Conservation (phyloP, 1,140 invertebrate genomes). For the Drosophila kikkawai region DNA sequence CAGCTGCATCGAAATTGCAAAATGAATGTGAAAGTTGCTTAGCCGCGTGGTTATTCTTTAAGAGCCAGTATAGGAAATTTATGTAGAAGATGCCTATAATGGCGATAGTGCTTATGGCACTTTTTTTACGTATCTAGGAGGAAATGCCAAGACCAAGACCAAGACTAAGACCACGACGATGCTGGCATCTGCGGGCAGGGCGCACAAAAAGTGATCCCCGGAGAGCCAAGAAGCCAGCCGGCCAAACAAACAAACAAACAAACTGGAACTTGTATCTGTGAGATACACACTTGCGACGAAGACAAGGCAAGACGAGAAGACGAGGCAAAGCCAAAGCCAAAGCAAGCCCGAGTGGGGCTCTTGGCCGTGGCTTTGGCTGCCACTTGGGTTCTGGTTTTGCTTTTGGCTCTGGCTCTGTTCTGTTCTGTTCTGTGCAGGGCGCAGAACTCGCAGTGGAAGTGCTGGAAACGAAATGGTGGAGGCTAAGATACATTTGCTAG, state of each 20-base stretch:
- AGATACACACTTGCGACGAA: conserved; percentile 65
- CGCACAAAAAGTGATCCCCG: conserved; percentile 56
- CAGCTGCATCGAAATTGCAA: conserved; percentile 61
- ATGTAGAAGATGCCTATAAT: conserved; percentile 20
- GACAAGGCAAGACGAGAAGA: conserved; percentile 46
- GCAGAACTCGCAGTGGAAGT: conserved; percentile 54
- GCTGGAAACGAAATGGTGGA: conserved; percentile 57
- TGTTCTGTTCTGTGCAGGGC: conserved; percentile 39
- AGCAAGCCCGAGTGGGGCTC: conserved; percentile 38
- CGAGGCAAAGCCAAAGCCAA: conserved; percentile 18
- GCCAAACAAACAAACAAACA: conserved; percentile 73
- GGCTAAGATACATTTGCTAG: conserved; percentile 67
- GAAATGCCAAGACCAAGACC: conserved; percentile 51
- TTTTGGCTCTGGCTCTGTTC: conserved; percentile 32
- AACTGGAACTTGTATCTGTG: conserved; percentile 74
- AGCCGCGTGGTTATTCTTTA: conserved; percentile 45
- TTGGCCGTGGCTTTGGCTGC: conserved; percentile 49
- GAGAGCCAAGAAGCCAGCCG: conserved; percentile 55
- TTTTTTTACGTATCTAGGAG: conserved; percentile 29
- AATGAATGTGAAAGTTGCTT: conserved; percentile 79
- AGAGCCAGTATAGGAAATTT: conserved; percentile 18
- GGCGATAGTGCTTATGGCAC: conserved; percentile 24
- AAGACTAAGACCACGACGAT: conserved; percentile 29
- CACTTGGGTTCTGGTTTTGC: conserved; percentile 49
- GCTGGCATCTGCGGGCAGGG: conserved; percentile 42